A percentile compares a stretch with the other conserved stretches of the same genome.
Conservation (phyloP, 2,888 invertebrate species). For the Tetramorium bicarinatum region DNA sequence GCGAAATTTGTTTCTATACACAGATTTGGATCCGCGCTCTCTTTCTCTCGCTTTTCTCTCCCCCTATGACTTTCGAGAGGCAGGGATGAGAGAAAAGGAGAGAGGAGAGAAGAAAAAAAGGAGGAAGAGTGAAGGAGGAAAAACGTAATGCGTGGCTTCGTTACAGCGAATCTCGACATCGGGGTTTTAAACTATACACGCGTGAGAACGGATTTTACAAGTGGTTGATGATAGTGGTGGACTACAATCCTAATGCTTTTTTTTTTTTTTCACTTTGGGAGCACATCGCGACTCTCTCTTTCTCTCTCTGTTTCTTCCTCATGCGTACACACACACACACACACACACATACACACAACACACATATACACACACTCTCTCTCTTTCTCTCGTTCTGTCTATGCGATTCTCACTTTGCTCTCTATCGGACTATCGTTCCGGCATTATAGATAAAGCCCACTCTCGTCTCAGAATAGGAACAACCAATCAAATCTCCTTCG, state of each 20-base stretch:
- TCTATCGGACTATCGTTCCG: slow-evolving; percentile 72
- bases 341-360: slow-evolving; percentile 33
- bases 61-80: neutral
- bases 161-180: slow-evolving; percentile 59
- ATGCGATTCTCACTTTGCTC: slow-evolving; percentile 66
- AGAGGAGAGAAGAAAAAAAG: slow-evolving; percentile 18
- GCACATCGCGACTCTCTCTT: slow-evolving; percentile 68
- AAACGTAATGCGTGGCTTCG: slow-evolving; percentile 59
- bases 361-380: slow-evolving; percentile 49
- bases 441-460: slow-evolving; percentile 74
- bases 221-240: slow-evolving; percentile 56
- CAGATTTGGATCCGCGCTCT: slow-evolving; percentile 19
- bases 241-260: slow-evolving; percentile 68
- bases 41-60: neutral
- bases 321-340: too few species aligned
- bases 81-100: neutral
- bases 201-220: slow-evolving; percentile 47
- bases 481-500: slow-evolving; percentile 83
- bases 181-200: slow-evolving; percentile 69
- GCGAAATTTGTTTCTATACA: slow-evolving; percentile 38
- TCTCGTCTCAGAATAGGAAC: slow-evolving; percentile 83
- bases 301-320: slow-evolving; percentile 34
- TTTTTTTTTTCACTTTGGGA: slow-evolving; percentile 71
- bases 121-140: slow-evolving; percentile 62
- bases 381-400: slow-evolving; percentile 63